A percentile compares a stretch with the other conserved stretches of the same genome.
Conservation (phyloP, 2,888 invertebrate genomes). For the Andrena minutula region DNA sequence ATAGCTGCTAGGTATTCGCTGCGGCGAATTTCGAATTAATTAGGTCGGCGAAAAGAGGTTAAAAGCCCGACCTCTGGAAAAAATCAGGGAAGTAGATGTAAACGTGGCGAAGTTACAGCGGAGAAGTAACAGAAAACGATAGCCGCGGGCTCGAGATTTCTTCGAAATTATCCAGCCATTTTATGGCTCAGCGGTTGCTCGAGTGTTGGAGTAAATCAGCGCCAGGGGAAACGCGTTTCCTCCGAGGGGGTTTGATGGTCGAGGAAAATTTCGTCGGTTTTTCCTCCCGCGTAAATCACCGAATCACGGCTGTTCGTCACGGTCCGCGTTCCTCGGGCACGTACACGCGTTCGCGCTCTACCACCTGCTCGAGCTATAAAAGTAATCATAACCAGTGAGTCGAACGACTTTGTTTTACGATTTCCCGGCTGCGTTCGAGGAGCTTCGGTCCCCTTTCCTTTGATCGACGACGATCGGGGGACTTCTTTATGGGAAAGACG, state of each 20-base stretch:
- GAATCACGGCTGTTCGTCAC: slow-evolving; percentile 11
- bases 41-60: neutral
- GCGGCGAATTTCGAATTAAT: neutral
- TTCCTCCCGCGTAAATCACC: slow-evolving; percentile 37
- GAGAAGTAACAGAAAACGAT: slow-evolving; percentile 33
- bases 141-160: slow-evolving; percentile 33
- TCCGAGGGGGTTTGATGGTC: slow-evolving; percentile 18
- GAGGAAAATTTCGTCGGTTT: slow-evolving; percentile 50
- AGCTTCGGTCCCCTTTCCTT: too few relatives aligned
- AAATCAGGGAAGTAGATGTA: neutral
- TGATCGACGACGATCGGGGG: too few relatives aligned
- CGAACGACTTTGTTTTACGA: too few relatives aligned
- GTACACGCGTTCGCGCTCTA: neutral
- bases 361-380: slow-evolving; percentile 8
- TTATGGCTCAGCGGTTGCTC: slow-evolving; percentile 41
- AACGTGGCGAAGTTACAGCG: neutral
- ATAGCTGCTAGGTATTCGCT: neutral
- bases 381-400: neutral
- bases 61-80: neutral
- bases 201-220: slow-evolving; percentile 52
- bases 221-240: slow-evolving; percentile 36
- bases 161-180: slow-evolving; percentile 58
- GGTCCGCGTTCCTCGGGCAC: neutral
- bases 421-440: too few relatives aligned
- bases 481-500: too few relatives aligned